Evolutionary conservation across 2,113 vertebrate species (phyloP), one percentile per base, ranked within the genome.

Genomic region (Climacteris rufus): DNA sequence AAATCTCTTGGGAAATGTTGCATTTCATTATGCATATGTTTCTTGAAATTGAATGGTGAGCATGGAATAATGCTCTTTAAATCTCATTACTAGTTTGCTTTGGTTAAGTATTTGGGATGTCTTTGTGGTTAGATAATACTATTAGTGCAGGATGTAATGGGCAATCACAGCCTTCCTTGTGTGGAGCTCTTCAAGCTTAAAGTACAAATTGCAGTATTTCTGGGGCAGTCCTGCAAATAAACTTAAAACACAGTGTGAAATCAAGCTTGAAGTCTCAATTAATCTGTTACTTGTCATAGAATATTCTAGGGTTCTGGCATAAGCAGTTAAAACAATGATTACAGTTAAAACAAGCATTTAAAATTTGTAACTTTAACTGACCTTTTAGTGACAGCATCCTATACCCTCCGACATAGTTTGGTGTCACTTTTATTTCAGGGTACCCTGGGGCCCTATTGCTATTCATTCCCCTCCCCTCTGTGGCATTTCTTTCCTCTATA

Each of bases 201-300:
- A 95, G 92, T 81, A 86, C 53, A 44, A 87, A 79, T 86, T 90
- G 25, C 50, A 47, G 15, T 90, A 74, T 66, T 93, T 95, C 65
- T 91, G 75, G 76, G 82, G 50, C 71, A 88, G 5, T 83, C 39
- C 59, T 94, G 54, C 63, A 90, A 60, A 80, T 95, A 95, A 89
- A 84, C 21, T 57, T 89, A 10, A 2, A 82, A 45, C 42, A 33
- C 45, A 83, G n/a, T 72, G 82, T 91, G 87, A 94, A 97, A 83
- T 94, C 68, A 86, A 83, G 80, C 75, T 70, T 81, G 57, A 93
- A 94, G 68, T 83, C 91, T 93, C 84, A 91, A 66, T 91, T 95
- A 87, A 81, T 85, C 74, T 91, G 83, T 92, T 52, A 80, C 17
- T 86, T 90, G 50, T 75, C 22, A 7, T 52, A 52, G 87, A 90